Evolutionary conservation across 1,140 invertebrate species (phyloP), one percentile per base, ranked within the genome.

Genomic region (Heterodera schachtii): DNA sequence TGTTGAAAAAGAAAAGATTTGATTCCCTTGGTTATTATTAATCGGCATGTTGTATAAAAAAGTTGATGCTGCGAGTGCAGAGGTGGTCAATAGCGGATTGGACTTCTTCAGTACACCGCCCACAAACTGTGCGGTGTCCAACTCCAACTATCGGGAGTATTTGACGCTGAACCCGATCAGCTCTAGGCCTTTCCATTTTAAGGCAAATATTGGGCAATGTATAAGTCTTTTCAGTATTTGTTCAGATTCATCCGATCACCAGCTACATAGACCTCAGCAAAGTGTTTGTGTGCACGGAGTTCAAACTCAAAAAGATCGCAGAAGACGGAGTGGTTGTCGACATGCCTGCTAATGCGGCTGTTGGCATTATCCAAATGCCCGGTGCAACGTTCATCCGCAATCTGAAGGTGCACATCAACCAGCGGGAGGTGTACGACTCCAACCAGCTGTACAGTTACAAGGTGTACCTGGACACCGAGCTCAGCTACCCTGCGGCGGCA

Each of bases 371-470:
- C 5, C 74, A 75, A 13, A 19, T 75, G 19, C 52, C 64, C 64
- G 74, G 74, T 1, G 31, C 41, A 16, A 75, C 74, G 0, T 57
- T 75, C 8, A 57, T 52, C 0, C 52, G 64, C 4, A 75, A 75
- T 43, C 16, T 46, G 43, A 46, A 60, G 46, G 57, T 77, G 57
- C 57, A 67, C 16, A 77, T 77, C 11, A 77, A 77, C 64, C 64
- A 70, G 19, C 52, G 60, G 8, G 60, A 78, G 69, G 31, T 78
- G 19, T 78, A 69, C 46, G 47, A 78, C 47, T 67, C 60, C 4
- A 78, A 78, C 52, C 69, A 66, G 13, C n/a, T 78, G 21, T 57
- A 57, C 43, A 47, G 64, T 4, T 78, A 78, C 11, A 78, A 78
- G 46, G 43, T 41, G 21, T 78, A 21, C 21, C 31, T 66, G 19